These are phyloP conservation scores for Rynchops niger DNA, from an alignment of 2,113 vertebrate species.

Conservation along the genomic window DNA sequence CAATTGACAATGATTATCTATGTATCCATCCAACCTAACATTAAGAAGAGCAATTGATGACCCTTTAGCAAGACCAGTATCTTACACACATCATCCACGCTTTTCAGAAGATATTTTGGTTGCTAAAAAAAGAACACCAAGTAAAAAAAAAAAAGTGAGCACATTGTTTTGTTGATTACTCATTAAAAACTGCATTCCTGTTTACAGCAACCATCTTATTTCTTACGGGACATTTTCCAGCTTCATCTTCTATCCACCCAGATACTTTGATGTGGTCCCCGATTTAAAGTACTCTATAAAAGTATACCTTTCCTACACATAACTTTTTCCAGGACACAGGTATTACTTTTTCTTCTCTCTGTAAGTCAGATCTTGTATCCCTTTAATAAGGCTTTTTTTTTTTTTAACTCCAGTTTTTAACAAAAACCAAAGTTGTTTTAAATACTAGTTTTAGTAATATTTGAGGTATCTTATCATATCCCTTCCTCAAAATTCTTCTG, in stretches of 20 bases:
- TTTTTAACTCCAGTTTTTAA: not conserved
- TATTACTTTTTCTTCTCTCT: not conserved
- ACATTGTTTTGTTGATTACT: not conserved
- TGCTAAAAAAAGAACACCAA: not conserved
- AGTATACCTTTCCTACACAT: not conserved
- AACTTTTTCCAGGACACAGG: not conserved
- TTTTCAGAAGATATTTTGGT: not conserved
- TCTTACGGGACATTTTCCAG: not conserved
- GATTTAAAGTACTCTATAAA: not conserved
- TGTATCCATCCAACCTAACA: not conserved
- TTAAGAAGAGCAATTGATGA: not conserved
- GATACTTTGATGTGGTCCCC: not conserved
- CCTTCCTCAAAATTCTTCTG: not conserved
- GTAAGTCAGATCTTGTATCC: not conserved
- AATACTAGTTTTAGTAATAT: not conserved
- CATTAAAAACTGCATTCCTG: not conserved
- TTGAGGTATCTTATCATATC: not conserved
- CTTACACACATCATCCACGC: accelerated
- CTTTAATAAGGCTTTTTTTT: not conserved
- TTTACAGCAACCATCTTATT: not conserved
- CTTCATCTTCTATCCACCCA: not conserved
- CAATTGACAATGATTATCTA: not conserved
- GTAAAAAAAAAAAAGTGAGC: not conserved
- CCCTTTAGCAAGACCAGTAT: not conserved
- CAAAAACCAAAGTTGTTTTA: not conserved